phyloP scores from a whole-genome alignment of 2,888 invertebrate genomes.

The Eledona agricola region DNA sequence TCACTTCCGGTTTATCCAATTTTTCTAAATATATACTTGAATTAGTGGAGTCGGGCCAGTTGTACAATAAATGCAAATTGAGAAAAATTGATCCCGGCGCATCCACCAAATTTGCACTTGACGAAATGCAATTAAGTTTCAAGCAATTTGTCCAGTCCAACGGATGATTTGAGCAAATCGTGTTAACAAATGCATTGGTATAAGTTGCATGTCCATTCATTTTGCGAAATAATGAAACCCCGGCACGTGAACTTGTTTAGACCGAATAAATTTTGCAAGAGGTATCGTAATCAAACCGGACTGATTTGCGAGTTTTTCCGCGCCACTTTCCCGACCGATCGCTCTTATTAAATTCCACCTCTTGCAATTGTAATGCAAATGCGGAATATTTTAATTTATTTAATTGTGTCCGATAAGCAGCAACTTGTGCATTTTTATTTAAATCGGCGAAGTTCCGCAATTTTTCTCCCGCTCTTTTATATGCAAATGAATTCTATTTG shows the following conservation, averaged over 20 bases:
- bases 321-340: not conserved
- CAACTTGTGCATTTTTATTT: constrained; percentile 43
- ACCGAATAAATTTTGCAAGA: constrained; percentile 6
- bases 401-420: constrained; percentile 37
- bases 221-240: constrained; percentile 8
- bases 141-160: constrained; percentile 10
- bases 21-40: too few relatives aligned
- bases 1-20: too few relatives aligned
- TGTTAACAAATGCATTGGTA: constrained; percentile 1
- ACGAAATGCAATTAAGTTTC: too few relatives aligned
- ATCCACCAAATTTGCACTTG: too few relatives aligned
- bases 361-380: constrained; percentile 15
- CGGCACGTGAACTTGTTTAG: constrained; percentile 13
- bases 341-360: constrained; percentile 9
- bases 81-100: too few relatives aligned
- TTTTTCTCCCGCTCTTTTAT: constrained; percentile 37
- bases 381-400: constrained; percentile 40
- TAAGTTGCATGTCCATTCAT: constrained; percentile 17
- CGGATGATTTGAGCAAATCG: not conserved
- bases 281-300: constrained; percentile 6
- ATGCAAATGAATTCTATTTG: constrained; percentile 45
- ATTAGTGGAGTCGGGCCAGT: too few relatives aligned
- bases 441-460: constrained; percentile 40
- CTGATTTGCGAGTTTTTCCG: constrained; percentile 1
- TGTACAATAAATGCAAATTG: too few relatives aligned